Evolutionary conservation across 2,113 vertebrate genomes (phyloP), one percentile per base, ranked within the genome.

Genomic region (Balaeniceps rex): DNA sequence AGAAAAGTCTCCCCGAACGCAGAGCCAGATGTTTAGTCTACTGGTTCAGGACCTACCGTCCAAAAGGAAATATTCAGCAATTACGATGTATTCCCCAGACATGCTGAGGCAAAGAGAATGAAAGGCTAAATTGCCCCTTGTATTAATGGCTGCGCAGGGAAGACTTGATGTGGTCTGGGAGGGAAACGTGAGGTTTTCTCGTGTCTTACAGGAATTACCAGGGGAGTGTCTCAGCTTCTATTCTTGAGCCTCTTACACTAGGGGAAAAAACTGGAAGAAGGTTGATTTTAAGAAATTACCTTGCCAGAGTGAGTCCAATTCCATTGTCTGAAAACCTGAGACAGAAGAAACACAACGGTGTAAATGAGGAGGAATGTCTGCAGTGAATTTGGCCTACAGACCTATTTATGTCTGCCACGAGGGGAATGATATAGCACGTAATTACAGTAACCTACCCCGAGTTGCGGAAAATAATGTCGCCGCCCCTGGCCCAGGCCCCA

Each of bases 381-480:
- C 55, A 34, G 51, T 47, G 57, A 57, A n/a, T 90, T 57, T 91
- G 55, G 40, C 76, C 71, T 83, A 44, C 47, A 95, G 88, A 60
- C 9, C 57, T 60, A 23, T 47, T 61, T 47, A 36, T 13, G 34
- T 33, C 70, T 80, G 63, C 34, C 0, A 1, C 1, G 18, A 40
- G 15, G 24, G 57, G 19, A 74, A 84, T 5, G 51, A 52, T 60
- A 31, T 5, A 64, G 71, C 13, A 29, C 1, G 1, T 49, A 61
- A 64, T 82, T 76, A 58, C 28, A 88, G 76, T 65, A 89, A 97
- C 91, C 33, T 96, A 97, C 97, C 97, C 97, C 8, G 95, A 98
- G 87, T 57, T 95, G n/a, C 54, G 69, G 94, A 98, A 97, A 94
- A 97, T 84, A 92, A 97, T 91, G 71, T 97, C 96, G 1, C 93